Evolutionary conservation across 1,140 invertebrate species (phyloP).

Genomic region (Cydia amplana): DNA sequence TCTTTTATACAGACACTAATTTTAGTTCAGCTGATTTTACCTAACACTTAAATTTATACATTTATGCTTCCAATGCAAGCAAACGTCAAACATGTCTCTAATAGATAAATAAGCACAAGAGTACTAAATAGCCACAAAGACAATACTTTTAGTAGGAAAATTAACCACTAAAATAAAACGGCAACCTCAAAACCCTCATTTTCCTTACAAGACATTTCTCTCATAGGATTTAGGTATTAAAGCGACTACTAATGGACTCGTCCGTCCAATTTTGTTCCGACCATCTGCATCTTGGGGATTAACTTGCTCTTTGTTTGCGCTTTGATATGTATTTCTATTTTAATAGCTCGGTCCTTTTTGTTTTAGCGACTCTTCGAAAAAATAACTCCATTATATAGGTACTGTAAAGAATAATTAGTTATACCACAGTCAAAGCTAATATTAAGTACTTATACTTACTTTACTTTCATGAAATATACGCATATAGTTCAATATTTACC

Average conservation of each 20-base stretch:
- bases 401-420: neutral
- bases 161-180: neutral
- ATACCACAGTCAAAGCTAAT: too few species aligned
- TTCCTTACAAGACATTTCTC: slow-evolving; percentile 1
- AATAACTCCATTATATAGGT: too few species aligned
- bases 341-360: slow-evolving; percentile 5
- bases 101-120: neutral
- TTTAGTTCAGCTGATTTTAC: too few species aligned
- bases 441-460: too few species aligned
- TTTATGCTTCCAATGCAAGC: neutral
- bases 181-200: neutral
- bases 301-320: slow-evolving; percentile 18
- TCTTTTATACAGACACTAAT: neutral
- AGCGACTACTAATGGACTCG: slow-evolving; percentile 11
- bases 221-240: slow-evolving; percentile 6
- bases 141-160: neutral
- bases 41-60: too few species aligned
- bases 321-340: slow-evolving; percentile 20
- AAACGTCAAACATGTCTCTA: too few species aligned
- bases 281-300: slow-evolving; percentile 18
- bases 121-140: neutral
- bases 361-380: neutral
- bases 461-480: too few species aligned
- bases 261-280: slow-evolving; percentile 12
- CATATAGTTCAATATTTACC: too few species aligned